phyloP scores from a whole-genome alignment of 2,113 vertebrate species.

The Podarcis cretensis region DNA sequence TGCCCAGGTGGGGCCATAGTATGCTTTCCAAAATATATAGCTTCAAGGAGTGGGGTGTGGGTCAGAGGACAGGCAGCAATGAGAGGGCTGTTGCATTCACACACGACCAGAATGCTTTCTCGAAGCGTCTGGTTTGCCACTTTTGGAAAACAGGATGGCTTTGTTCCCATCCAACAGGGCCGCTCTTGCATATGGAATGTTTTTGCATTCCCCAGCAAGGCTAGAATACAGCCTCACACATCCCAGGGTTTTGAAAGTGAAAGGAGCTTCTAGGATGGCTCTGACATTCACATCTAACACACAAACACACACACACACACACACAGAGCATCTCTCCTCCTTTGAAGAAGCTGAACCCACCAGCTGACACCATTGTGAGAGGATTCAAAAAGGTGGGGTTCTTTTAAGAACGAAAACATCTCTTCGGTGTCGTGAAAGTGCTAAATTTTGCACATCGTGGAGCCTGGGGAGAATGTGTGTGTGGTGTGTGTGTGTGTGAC shows the following conservation, averaged over 20 bases:
- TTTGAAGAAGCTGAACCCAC: slow-evolving; percentile 20
- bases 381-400: background rate
- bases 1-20: too few species aligned
- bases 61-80: too few species aligned
- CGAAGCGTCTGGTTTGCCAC: background rate
- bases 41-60: too few species aligned
- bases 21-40: too few species aligned
- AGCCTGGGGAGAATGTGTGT: background rate
- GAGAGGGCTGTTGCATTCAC: background rate
- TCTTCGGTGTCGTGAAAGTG: background rate
- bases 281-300: background rate
- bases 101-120: too few species aligned
- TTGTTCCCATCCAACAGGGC: background rate
- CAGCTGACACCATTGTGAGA: background rate
- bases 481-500: too few species aligned
- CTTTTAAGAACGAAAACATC: too few species aligned
- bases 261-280: background rate
- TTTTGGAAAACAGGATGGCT: background rate
- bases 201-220: background rate
- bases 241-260: background rate
- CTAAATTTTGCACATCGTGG: background rate
- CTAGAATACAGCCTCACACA: background rate
- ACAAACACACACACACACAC: background rate
- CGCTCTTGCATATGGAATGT: background rate
- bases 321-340: background rate